Percentiles rank a stretch among this genome's conserved stretches.
Evolutionary conservation across 2,113 vertebrate genomes (phyloP).

Genomic region (Pituophis catenifer): DNA sequence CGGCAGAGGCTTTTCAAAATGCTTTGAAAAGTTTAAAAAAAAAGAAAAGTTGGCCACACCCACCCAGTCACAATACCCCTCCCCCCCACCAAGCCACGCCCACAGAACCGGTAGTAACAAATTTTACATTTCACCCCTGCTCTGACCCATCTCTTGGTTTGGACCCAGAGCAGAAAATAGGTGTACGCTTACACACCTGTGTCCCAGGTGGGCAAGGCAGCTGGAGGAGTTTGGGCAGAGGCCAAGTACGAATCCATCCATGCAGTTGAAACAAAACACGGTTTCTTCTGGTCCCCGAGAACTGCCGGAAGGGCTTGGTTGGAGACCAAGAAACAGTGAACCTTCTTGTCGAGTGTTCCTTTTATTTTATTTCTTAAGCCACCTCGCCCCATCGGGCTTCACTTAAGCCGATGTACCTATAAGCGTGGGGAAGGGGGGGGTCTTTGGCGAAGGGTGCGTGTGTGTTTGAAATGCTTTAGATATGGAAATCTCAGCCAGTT

Average conservation of each 20-base stretch:
- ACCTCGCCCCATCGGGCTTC: constrained; percentile 54
- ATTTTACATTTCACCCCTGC: no score
- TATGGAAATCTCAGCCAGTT: constrained; percentile 74
- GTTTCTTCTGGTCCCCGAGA: neutral
- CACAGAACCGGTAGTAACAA: no score
- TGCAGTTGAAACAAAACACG: neutral
- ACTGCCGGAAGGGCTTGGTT: neutral
- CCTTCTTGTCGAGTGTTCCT: neutral
- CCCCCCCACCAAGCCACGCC: no score
- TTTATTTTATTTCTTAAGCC: constrained; percentile 27
- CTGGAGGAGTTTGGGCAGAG: neutral
- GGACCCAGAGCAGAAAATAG: neutral
- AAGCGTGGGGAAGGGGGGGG: neutral
- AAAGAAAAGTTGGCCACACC: no score
- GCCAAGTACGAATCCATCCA: neutral
- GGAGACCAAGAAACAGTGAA: constrained; percentile 2
- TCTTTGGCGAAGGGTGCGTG: neutral
- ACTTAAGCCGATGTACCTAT: constrained; percentile 59
- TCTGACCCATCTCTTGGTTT: neutral
- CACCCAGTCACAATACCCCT: no score
- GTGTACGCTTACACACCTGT: neutral
- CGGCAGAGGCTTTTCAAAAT: no score
- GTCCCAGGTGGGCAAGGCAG: neutral
- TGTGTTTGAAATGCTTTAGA: constrained; percentile 64
- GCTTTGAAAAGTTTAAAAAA: no score